These are phyloP conservation scores for Phyllotis vaccarum DNA, from an alignment of 2,797 vertebrate genomes.

Conservation along the genomic window DNA sequence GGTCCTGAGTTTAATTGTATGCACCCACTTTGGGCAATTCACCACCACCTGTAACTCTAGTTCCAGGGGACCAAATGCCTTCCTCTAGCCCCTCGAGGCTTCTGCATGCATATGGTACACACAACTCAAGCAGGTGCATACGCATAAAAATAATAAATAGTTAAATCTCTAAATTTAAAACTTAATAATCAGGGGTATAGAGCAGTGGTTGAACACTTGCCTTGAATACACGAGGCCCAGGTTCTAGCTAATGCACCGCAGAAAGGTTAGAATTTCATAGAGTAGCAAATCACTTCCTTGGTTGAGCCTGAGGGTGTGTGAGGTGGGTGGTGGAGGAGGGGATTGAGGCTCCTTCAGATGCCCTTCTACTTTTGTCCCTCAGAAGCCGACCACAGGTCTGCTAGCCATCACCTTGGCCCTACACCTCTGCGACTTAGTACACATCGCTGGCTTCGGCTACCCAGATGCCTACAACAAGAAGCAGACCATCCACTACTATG, in stretches of 20 bases:
- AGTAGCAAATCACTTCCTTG: not conserved
- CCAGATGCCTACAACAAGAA: conserved; percentile 89
- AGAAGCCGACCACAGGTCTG: conserved; percentile 94
- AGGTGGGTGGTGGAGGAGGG: not conserved
- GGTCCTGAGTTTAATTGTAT: not conserved
- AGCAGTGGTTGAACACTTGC: not conserved
- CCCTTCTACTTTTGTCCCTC: conserved; percentile 10
- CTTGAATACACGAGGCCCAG: not conserved
- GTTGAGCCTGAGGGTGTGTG: not conserved
- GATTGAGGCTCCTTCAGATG: not conserved
- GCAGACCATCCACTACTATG: conserved; percentile 95
- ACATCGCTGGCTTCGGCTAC: conserved; percentile 96
- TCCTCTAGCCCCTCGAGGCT: not conserved
- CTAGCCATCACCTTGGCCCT: conserved; percentile 95
- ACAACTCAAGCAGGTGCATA: not conserved
- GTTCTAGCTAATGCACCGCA: not conserved
- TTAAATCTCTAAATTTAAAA: not conserved
- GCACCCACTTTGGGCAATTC: not conserved
- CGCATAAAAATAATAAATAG: not conserved
- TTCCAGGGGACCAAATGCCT: not conserved
- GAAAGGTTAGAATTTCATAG: not conserved
- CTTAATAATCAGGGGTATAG: not conserved
- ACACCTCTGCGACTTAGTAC: conserved; percentile 96
- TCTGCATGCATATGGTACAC: not conserved
- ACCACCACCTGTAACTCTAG: not conserved